Evolutionary conservation across 2,888 invertebrate species (phyloP), one percentile per base, ranked within the genome.

Genomic region (Drosophila testacea): DNA sequence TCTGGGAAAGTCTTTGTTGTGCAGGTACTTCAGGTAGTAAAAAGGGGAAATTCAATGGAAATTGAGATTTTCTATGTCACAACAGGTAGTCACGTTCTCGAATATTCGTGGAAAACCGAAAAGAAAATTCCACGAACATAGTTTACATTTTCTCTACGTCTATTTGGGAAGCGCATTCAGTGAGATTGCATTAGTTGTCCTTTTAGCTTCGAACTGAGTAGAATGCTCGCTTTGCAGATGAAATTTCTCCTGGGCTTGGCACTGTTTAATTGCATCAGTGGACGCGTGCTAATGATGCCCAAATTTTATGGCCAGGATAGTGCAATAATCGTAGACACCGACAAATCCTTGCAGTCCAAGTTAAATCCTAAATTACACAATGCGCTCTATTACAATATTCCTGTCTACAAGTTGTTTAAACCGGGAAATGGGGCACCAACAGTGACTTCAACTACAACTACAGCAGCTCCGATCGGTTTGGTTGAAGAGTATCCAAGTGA

Each of bases 401-500:
- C 88, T 16, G 75, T 80, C 4, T 81, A 84, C 44, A 88, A 88
- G 51, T 74, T 90, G 13, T 65, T 82, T 7, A 81, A 83, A 56
- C 78, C 71, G 4, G 50, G 28, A 32, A 34, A 6, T 0, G 44
- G 57, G 16, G 27, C 30, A 0, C 54, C 64, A 1, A 55, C 61
- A 0, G 54, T 61, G 0, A 52, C 63, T 1, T 57, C 70, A 1
- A 67, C 70, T 0, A 65, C 77, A 1, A 62, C 72, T 0, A 51
- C 77, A 7, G 41, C 70, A 3, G 47, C 63, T 6, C 65, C 77
- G 1, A 10, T 6, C 42, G 30, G 6, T 6, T 7, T 44, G 0
- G 22, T 39, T 2, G 79, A 80, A 10, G 86, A 83, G 32, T 90
- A 90, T 69, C 91, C 91, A 1, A 73, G 57, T 3, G 91, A 92